Evolutionary conservation across 2,888 invertebrate species (phyloP), one percentile per base, ranked within the genome.

Genomic region (Hypsopygia costalis): DNA sequence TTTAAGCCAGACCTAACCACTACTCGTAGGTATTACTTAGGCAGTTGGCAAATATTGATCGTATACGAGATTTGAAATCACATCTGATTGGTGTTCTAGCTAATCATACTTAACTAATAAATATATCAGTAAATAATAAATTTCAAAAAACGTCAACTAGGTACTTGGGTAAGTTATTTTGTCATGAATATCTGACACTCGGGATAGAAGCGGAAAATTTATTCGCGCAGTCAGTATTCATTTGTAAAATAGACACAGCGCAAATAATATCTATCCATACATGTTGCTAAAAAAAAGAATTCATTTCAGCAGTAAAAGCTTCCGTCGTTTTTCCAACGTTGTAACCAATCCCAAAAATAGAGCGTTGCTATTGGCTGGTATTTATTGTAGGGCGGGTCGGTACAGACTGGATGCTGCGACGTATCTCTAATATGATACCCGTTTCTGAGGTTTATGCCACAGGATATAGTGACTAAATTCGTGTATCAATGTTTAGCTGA

Each of bases 271-370:
- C 11, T 34, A 35, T 27, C 35, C 3, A 11, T n/a, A 31, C 28
- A 22, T 10, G 11, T 30, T 30, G 22, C 11, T 37, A 30, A 37
- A 30, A 11, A 68, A 66, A 74, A 81, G 78, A 79, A 80, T 74
- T 71, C 61, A 70, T 74, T 62, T 63, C 54, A 50, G 57, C 58
- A 69, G 67, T 66, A 78, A 74, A 63, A 71, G 62, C 60, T 74
- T 75, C 71, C 62, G 62, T 60, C 69, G 69, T 74, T 77, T 77
- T 73, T 62, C 58, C 61, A 62, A 59, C 49, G 46, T 47, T 80
- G 80, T 83, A 83, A 77, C 87, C 87, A 88, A 88, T 86, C 72
- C 66, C 59, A 63, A 51, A 48, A 49, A 42, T 39, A 49, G 49
- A 34, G 40, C 43, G 28, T 44, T 58, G 58, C 59, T 45, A 86